Conservation (phyloP, 2,888 invertebrate species). For the Eupeodes latifasciatus region DNA sequence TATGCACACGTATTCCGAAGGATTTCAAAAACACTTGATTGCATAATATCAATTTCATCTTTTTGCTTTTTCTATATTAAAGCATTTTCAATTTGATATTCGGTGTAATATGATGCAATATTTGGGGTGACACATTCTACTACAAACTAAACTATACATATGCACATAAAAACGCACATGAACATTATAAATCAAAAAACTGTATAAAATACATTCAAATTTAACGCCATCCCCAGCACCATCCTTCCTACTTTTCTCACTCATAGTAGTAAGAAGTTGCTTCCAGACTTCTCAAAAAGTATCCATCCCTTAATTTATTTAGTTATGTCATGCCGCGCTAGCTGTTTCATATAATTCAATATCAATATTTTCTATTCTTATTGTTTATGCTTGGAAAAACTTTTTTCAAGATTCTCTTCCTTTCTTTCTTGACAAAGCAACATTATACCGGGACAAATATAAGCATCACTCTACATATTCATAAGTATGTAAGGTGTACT, state of each 20-base stretch:
- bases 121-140: slow-evolving; percentile 4
- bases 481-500: neutral
- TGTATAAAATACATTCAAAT: neutral
- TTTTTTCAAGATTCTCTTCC: neutral
- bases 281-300: neutral
- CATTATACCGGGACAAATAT: no score
- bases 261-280: neutral
- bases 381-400: slow-evolving; percentile 19
- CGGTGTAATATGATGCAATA: neutral
- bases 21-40: neutral
- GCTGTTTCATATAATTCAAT: slow-evolving; percentile 44
- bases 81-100: neutral
- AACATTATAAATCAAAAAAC: slow-evolving; percentile 2
- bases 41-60: slow-evolving; percentile 3
- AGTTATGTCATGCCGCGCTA: slow-evolving; percentile 6
- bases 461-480: no score
- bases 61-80: neutral
- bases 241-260: neutral
- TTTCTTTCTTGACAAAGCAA: neutral
- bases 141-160: neutral
- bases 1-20: neutral
- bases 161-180: neutral
- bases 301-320: slow-evolving; percentile 31
- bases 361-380: slow-evolving; percentile 4
- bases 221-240: neutral